A percentile compares a stretch with the other conserved stretches of the same genome.
phyloP scores from a whole-genome alignment of 2,888 invertebrate genomes.

The Mellilla xanthometata region DNA sequence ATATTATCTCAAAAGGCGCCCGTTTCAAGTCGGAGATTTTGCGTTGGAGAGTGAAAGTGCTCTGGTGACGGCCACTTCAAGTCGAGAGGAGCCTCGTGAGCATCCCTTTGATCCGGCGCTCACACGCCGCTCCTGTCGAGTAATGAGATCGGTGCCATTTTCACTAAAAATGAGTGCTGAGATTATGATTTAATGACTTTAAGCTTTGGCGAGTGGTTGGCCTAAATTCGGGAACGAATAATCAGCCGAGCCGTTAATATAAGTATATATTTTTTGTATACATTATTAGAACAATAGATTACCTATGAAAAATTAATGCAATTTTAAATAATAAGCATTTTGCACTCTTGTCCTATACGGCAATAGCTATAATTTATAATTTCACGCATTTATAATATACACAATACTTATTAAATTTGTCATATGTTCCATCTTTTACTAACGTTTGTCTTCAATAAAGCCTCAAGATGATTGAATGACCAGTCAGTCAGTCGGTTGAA shows the following conservation, averaged over 20 bases:
- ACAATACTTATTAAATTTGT: too few relatives aligned
- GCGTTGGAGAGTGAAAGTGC: conserved; percentile 53
- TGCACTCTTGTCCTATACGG: too few relatives aligned
- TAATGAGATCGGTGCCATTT: conserved; percentile 60
- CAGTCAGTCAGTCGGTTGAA: conserved; percentile 39
- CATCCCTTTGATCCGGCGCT: conserved; percentile 71
- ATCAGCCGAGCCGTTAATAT: too few relatives aligned
- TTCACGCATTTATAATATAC: too few relatives aligned
- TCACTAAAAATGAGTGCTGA: conserved; percentile 31
- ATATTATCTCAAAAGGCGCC: conserved; percentile 42
- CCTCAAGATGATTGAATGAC: conserved; percentile 31
- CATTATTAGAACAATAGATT: too few relatives aligned
- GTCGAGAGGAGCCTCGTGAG: conserved; percentile 50
- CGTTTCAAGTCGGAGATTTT: conserved; percentile 49
- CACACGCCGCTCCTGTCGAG: conserved; percentile 51
- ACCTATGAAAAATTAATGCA: too few relatives aligned
- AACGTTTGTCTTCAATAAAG: too few relatives aligned
- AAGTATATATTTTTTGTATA: too few relatives aligned
- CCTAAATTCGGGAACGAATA: too few relatives aligned
- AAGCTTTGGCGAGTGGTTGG: background rate
- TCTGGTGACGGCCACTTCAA: conserved; percentile 57
- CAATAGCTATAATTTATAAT: too few relatives aligned
- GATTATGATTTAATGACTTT: conserved; percentile 11
- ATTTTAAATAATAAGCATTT: too few relatives aligned
- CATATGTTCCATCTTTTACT: too few relatives aligned